phyloP scores from a whole-genome alignment of 2,113 vertebrate species.

The Nansenia antarctica region DNA sequence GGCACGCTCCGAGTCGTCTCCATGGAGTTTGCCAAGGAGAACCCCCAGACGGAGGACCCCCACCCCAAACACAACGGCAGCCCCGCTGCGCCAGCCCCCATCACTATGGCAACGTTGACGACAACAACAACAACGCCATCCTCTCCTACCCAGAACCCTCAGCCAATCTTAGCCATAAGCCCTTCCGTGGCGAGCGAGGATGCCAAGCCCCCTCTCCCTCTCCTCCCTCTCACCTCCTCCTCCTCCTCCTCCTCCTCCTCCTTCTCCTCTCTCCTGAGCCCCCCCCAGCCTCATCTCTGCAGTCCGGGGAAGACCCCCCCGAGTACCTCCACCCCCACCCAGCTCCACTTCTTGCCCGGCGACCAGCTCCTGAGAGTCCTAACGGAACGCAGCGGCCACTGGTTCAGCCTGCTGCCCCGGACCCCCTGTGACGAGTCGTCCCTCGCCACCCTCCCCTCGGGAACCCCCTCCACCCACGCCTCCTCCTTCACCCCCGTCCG shows the following conservation, averaged over 20 bases:
- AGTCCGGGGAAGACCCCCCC: constrained; percentile 72
- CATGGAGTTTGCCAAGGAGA: constrained; percentile 69
- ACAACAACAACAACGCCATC: constrained; percentile 52
- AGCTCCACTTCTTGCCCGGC: constrained; percentile 74
- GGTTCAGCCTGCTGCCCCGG: constrained; percentile 94
- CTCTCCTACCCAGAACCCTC: constrained; percentile 72
- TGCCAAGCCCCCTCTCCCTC: constrained; percentile 47
- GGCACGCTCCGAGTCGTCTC: constrained; percentile 77
- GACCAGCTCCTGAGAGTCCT: constrained; percentile 92
- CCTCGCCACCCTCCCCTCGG: constrained; percentile 69
- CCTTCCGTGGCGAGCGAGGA: constrained; percentile 50
- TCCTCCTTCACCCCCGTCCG: constrained; percentile 69
- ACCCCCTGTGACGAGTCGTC: constrained; percentile 89
- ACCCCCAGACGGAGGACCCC: constrained; percentile 75
- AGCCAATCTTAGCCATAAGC: constrained; percentile 69
- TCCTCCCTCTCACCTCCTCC: constrained; percentile 14
- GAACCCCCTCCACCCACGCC: constrained; percentile 64
- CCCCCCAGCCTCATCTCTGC: constrained; percentile 38
- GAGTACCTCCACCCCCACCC: constrained; percentile 57
- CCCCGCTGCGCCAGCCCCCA: constrained; percentile 69
- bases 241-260: constrained; percentile 21
- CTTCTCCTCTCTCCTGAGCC: constrained; percentile 42
- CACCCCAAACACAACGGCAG: constrained; percentile 74
- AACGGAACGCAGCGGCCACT: constrained; percentile 88
- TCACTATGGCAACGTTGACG: constrained; percentile 28